phyloP scores from a whole-genome alignment of 2,113 vertebrate genomes.

The Prunella himalayana region DNA sequence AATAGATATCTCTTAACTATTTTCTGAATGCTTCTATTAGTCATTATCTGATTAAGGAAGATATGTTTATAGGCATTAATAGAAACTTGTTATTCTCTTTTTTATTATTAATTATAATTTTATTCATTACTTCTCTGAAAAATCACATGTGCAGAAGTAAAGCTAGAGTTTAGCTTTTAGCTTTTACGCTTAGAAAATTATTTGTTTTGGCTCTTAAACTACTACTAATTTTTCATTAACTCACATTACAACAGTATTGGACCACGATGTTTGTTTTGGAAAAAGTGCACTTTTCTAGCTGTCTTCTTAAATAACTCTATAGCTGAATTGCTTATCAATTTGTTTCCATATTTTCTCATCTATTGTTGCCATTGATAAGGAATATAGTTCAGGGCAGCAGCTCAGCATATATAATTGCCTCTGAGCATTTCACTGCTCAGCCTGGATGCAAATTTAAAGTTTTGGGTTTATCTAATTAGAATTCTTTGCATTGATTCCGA shows the following conservation, averaged over 20 bases:
- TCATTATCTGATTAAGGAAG: background rate
- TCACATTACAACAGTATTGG: background rate
- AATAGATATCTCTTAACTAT: slow-evolving; percentile 36
- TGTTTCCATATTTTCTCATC: background rate
- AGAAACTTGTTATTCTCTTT: background rate
- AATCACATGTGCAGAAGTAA: slow-evolving; percentile 28
- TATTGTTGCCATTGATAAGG: background rate
- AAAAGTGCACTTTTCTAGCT: background rate
- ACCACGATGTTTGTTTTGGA: background rate
- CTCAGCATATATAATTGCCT: background rate
- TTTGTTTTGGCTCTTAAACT: background rate
- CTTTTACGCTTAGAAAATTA: background rate
- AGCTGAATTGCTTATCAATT: background rate
- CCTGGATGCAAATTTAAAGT: background rate
- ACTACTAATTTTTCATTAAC: background rate
- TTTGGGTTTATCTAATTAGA: slow-evolving; percentile 16
- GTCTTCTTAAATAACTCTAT: background rate
- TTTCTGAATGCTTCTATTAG: slow-evolving; percentile 64
- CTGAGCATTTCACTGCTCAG: background rate
- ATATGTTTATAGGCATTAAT: background rate
- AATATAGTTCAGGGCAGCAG: background rate
- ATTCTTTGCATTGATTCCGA: background rate
- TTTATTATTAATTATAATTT: slow-evolving; percentile 33
- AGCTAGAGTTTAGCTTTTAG: background rate
- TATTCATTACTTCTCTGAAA: slow-evolving; percentile 1